Base-by-base conservation (phyloP, 2,797 vertebrate species). In the Anabas testudineus region DNA sequence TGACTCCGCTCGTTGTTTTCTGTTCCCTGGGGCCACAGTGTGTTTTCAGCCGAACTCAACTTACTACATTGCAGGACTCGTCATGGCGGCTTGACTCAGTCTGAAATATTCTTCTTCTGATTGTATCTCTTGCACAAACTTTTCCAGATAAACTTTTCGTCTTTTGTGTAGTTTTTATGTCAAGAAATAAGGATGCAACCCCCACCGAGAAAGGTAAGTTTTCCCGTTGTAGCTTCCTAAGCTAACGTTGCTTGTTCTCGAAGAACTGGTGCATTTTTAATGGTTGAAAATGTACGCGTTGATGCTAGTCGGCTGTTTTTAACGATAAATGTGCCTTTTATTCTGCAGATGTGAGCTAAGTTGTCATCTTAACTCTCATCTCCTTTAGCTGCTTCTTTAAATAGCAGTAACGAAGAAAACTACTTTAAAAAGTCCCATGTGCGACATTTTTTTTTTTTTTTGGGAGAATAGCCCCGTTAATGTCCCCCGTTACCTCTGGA, bases 121-220 rank as follows among this genome's bases (percentile, higher is more conserved):
- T 57, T 37, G 36, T 12, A n/a, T 68, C 62, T 53, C 6, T 36
- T 54, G 10, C 22, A 60, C 24, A 30, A 74, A 85, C 61, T 64
- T 85, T 77, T 28, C 32, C 21, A 64, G 41, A 63, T 22, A 68
- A 70, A 76, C 61, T 71, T n/a, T 77, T 68, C 2, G 7, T 47
- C 61, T 66, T 75, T 75, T 45, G 47, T 42, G 4, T 67, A n/a
- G 63, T 71, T 86, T 90, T 81, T 87, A 87, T 90, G 89, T 89
- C 74, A 64, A 80, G 60, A 57, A 82, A 62, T 85, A 91, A 95
- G 93, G 93, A 98, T 97, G 97, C 96, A 98, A 90, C 97, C 96
- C 85, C 97, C 97, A 80, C 96, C 96, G 90, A 96, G 97, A 92
- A 97, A 97, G 97, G 97, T 97, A 91, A 95, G 95, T 83, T 73